Evolutionary conservation across 2,797 vertebrate genomes (phyloP).

Genomic region (Microcaecilia unicolor): DNA sequence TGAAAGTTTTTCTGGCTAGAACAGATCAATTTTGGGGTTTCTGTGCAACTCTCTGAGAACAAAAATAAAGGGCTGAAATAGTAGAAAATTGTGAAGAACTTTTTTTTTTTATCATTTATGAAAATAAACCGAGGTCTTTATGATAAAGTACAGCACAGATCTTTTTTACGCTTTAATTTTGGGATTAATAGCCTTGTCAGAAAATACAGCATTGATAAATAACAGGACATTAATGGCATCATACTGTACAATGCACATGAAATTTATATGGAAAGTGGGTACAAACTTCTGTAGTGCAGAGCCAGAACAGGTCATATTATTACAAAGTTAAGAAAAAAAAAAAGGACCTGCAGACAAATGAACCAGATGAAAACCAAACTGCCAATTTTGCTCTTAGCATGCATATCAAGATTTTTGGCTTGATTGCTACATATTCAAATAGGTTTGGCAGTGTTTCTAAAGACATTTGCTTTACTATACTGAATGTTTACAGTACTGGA

Average conservation of each 20-base stretch:
- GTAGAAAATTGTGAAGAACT: neutral
- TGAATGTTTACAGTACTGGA: slow-evolving; percentile 37
- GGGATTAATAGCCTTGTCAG: slow-evolving; percentile 2
- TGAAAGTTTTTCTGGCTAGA: too few species aligned
- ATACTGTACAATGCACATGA: slow-evolving; percentile 12
- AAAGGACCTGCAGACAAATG: slow-evolving; percentile 3
- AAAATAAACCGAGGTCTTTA: neutral
- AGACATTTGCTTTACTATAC: slow-evolving; percentile 32
- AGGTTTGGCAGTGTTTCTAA: slow-evolving; percentile 34
- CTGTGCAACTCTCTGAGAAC: neutral
- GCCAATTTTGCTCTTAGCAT: slow-evolving; percentile 25
- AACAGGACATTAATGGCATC: neutral
- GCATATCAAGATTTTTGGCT: slow-evolving; percentile 31
- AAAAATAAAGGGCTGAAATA: slow-evolving; percentile 7
- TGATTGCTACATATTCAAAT: slow-evolving; percentile 31
- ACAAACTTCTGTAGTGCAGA: slow-evolving; percentile 2
- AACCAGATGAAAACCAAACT: slow-evolving; percentile 20
- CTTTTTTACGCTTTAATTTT: slow-evolving; percentile 5
- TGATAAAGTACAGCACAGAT: neutral
- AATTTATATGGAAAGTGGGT: slow-evolving; percentile 1
- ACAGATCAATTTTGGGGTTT: slow-evolving; percentile 2
- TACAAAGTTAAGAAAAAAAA: slow-evolving; percentile 2
- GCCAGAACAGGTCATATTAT: slow-evolving; percentile 3
- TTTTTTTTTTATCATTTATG: slow-evolving; percentile 3
- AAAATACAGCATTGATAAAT: slow-evolving; percentile 3